A percentile compares a stretch with the other conserved stretches of the same genome.
Conservation (phyloP, 2,113 vertebrate species). For the Hippolais icterina region DNA sequence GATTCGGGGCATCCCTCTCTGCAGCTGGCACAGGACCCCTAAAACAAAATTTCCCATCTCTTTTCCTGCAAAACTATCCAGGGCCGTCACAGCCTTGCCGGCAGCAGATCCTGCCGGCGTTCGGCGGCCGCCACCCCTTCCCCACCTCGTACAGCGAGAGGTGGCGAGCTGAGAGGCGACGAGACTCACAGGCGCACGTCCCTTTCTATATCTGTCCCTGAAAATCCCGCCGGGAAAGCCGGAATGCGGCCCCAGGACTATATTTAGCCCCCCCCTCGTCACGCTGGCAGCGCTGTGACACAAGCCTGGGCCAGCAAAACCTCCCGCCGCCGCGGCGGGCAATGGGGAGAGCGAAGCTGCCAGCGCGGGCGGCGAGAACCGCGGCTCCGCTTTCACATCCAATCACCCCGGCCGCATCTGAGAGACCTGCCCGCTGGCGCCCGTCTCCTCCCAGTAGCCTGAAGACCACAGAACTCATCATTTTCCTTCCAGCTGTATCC, state of each 20-base stretch:
- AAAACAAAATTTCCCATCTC: not conserved
- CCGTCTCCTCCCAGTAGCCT: not conserved
- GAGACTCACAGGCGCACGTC: not conserved
- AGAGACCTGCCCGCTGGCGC: not conserved
- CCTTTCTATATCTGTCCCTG: not conserved
- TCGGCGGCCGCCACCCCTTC: not conserved
- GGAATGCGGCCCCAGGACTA: not conserved
- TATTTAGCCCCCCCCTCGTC: not conserved
- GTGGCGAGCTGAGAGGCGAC: not conserved
- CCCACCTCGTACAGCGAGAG: not conserved
- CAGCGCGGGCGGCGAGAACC: not conserved
- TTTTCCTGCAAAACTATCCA: not conserved
- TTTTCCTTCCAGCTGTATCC: not conserved
- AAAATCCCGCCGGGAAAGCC: not conserved
- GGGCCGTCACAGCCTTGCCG: accelerated
- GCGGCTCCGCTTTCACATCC: conserved; percentile 41
- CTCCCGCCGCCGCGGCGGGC: not conserved
- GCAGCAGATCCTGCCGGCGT: not conserved
- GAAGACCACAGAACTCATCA: not conserved
- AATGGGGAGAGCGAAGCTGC: not conserved
- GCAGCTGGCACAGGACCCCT: accelerated
- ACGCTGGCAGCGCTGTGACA: not conserved
- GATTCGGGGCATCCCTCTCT: accelerated
- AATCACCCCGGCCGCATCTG: not conserved
- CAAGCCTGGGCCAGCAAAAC: not conserved